Base-by-base conservation (phyloP, 2,888 invertebrate species). In the Orthonychiurus folsomi region DNA sequence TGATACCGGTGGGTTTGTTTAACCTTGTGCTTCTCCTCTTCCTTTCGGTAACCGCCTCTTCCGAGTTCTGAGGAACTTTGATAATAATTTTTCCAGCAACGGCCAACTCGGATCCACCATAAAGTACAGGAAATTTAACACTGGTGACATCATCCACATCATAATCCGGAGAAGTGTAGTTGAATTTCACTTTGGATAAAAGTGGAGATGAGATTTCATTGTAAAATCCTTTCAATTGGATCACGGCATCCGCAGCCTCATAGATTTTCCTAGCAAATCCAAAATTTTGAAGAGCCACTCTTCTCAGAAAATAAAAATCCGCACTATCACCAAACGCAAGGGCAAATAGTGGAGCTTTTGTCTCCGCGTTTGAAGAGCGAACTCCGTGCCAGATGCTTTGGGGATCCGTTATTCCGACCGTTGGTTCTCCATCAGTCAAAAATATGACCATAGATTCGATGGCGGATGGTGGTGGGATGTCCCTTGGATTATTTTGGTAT, bases 201-300 rank as follows among this genome's bases (percentile, higher is more conserved):
- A 86, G 78, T 0, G 87, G 87, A 5, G 85, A 84, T 0, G 86
- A 82, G 61, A 88, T 83, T 76, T 85, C 83, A 50, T 71, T 65
- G 67, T 76, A 79, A 66, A 78, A 76, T 28, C 73, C 74, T 61
- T 74, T 69, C 27, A 79, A 69, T 64, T 78, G 78, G 1, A 74
- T 62, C n/a, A 67, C 71, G 1, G 76, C 76, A 61, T 77, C 76
- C 0, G 74, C 69, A 15, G 73, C 75, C 55, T 74, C 76, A 66
- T 78, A 78, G 37, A 79, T 77, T 62, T 74, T 73, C 2, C 76
- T 68, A 0, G 76, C 76, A 62, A 76, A 74, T 2, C 78, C 79
- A 23, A 72, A 68, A 68, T 78, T 78, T 67, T 78, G 76, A 3
- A 72, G 69, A 1, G 77, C 75, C 24, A 78, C 70, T 55, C 72